A percentile compares a stretch with the other conserved stretches of the same genome.
Conservation (phyloP, 2,113 vertebrate genomes). For the Larimichthys polyactis region DNA sequence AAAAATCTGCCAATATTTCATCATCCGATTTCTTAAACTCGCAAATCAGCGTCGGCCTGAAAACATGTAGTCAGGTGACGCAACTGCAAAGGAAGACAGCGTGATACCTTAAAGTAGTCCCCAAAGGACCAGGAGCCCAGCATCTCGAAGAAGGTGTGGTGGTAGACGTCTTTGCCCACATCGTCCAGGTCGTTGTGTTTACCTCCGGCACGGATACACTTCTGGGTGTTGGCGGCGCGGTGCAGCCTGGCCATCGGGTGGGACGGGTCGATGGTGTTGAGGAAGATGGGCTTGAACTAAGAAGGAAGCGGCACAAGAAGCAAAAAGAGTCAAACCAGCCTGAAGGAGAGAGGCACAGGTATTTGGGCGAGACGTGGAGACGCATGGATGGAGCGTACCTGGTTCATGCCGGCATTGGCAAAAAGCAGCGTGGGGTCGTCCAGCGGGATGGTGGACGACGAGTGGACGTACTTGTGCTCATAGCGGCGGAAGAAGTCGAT, state of each 20-base stretch:
- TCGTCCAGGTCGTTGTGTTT: constrained; percentile 99
- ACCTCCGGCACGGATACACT: constrained; percentile 97
- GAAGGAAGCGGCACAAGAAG: not conserved
- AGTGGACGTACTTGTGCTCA: constrained; percentile 94
- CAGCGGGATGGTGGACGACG: constrained; percentile 92
- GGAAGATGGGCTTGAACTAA: constrained; percentile 98
- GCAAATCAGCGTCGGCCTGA: too few species aligned
- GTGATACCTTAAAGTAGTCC: constrained; percentile 96
- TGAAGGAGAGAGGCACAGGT: not conserved
- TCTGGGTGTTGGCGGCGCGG: constrained; percentile 97
- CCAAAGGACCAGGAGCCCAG: constrained; percentile 99
- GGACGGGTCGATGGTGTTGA: constrained; percentile 97
- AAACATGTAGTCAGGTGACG: not conserved
- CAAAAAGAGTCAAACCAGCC: not conserved
- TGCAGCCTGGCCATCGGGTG: constrained; percentile 93
- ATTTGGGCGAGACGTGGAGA: not conserved
- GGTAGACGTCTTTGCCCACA: constrained; percentile 98
- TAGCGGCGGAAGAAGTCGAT: constrained; percentile 93
- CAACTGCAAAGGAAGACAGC: not conserved
- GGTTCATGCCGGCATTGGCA: constrained; percentile 98
- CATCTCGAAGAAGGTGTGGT: constrained; percentile 99
- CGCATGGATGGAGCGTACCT: constrained; percentile 80
- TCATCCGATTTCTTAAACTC: too few species aligned
- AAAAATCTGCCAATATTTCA: too few species aligned
- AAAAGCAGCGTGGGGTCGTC: constrained; percentile 98